Percentiles rank a stretch among this genome's conserved stretches.
Evolutionary conservation across 2,888 invertebrate species (phyloP).

Genomic region (Platycheirus albimanus): DNA sequence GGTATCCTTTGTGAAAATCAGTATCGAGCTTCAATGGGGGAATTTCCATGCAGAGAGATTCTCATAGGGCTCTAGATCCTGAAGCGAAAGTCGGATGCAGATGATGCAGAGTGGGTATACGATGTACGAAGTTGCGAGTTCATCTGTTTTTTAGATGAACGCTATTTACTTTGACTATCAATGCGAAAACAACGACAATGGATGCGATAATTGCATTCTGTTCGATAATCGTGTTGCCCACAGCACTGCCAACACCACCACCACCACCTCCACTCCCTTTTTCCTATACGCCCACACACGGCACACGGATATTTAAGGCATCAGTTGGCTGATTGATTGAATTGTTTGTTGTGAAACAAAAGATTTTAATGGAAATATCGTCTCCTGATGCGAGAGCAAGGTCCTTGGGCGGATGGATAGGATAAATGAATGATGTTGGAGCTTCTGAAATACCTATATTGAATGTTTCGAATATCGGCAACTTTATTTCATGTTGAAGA

Average conservation of each 20-base stretch:
- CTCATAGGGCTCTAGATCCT: slow-evolving; percentile 36
- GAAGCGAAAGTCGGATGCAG: slow-evolving; percentile 21
- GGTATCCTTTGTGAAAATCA: slow-evolving; percentile 39
- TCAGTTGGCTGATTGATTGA: slow-evolving; percentile 75
- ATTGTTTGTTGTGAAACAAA: slow-evolving; percentile 74
- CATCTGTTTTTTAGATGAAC: slow-evolving; percentile 69
- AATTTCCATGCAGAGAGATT: slow-evolving; percentile 61
- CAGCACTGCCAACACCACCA: slow-evolving; percentile 34
- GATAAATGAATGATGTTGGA: slow-evolving; percentile 35
- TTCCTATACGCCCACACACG: slow-evolving; percentile 27
- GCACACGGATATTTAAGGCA: slow-evolving; percentile 70
- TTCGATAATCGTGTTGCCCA: slow-evolving; percentile 68
- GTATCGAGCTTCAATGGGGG: slow-evolving; percentile 48
- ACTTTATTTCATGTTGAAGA: slow-evolving; percentile 5
- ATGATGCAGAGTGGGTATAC: slow-evolving; percentile 2
- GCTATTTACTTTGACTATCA: slow-evolving; percentile 74
- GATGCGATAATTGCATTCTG: slow-evolving; percentile 74
- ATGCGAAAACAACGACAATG: slow-evolving; percentile 73
- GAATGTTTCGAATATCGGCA: slow-evolving; percentile 52
- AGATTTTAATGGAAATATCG: slow-evolving; percentile 75
- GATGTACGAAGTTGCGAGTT: slow-evolving; percentile 44
- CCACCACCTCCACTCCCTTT: not conserved
- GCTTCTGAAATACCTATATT: slow-evolving; percentile 51
- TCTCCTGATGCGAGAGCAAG: slow-evolving; percentile 40
- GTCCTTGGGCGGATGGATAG: slow-evolving; percentile 27